phyloP scores from a whole-genome alignment of 2,888 invertebrate genomes.

The Bellardia pandia region DNA sequence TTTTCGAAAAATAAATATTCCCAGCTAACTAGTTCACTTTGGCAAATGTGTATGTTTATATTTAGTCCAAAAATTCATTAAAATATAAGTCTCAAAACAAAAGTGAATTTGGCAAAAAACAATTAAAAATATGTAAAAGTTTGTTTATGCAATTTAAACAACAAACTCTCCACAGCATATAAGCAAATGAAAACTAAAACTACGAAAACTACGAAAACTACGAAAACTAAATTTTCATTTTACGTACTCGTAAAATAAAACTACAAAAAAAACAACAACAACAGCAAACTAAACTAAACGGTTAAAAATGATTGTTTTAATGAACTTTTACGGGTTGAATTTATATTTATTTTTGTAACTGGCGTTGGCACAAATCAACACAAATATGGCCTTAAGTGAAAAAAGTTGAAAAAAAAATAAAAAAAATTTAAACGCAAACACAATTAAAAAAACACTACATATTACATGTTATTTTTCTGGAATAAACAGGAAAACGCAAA shows the following conservation, averaged over 20 bases:
- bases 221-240: constrained; percentile 42
- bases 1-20: constrained; percentile 25
- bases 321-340: constrained; percentile 63
- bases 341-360: constrained; percentile 27
- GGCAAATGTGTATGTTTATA: constrained; percentile 15
- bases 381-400: constrained; percentile 19
- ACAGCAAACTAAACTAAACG: constrained; percentile 61
- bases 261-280: constrained; percentile 9
- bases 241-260: constrained; percentile 25
- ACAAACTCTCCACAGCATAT: constrained; percentile 47
- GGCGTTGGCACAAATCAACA: constrained; percentile 15
- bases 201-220: constrained; percentile 49
- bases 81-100: constrained; percentile 63
- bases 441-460: background rate
- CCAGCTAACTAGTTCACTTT: constrained; percentile 29
- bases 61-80: constrained; percentile 53
- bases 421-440: background rate
- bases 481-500: constrained; percentile 3
- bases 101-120: constrained; percentile 64
- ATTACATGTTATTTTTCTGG: background rate
- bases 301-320: constrained; percentile 71
- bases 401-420: background rate
- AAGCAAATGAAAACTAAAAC: constrained; percentile 61
- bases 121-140: constrained; percentile 66
- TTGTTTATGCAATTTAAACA: constrained; percentile 66